These are phyloP conservation scores for Girardia tigrina DNA, from an alignment of 2,888 invertebrate species.

Conservation along the genomic window DNA sequence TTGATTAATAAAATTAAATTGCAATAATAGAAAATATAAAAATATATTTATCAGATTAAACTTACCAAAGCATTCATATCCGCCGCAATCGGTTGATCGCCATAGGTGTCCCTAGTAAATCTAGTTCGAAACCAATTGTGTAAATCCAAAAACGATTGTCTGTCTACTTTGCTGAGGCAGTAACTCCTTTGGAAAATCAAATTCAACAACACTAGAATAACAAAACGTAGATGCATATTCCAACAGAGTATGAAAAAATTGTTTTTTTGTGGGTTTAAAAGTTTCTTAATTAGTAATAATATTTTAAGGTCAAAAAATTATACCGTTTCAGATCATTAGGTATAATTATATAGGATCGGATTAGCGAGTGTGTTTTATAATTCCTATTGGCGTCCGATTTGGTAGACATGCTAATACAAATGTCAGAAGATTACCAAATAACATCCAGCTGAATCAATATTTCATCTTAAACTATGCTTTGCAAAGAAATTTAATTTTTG, in stretches of 20 bases:
- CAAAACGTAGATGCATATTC: background rate
- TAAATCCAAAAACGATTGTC: constrained; percentile 5
- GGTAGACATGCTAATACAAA: background rate
- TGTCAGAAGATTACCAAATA: background rate
- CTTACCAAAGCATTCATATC: constrained; percentile 11
- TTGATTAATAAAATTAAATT: background rate
- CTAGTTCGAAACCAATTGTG: constrained; percentile 4
- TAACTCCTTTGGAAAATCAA: background rate
- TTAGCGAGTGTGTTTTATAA: background rate
- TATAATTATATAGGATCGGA: background rate
- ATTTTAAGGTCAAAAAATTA: constrained; percentile 6
- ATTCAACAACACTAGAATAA: background rate
- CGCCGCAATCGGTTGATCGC: background rate
- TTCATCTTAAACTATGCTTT: background rate
- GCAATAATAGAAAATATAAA: background rate
- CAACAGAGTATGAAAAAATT: background rate
- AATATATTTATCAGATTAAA: background rate
- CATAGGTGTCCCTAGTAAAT: constrained; percentile 4
- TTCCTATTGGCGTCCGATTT: background rate
- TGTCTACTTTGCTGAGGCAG: background rate
- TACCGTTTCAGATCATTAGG: background rate
- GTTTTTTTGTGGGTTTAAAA: background rate
- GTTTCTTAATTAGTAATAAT: background rate
- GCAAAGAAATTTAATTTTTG: background rate
- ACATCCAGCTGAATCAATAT: constrained; percentile 12